A percentile compares a stretch with the other conserved stretches of the same genome.
These are phyloP conservation scores for Linepithema humile DNA, from an alignment of 1,140 invertebrate genomes.

Conservation along the genomic window DNA sequence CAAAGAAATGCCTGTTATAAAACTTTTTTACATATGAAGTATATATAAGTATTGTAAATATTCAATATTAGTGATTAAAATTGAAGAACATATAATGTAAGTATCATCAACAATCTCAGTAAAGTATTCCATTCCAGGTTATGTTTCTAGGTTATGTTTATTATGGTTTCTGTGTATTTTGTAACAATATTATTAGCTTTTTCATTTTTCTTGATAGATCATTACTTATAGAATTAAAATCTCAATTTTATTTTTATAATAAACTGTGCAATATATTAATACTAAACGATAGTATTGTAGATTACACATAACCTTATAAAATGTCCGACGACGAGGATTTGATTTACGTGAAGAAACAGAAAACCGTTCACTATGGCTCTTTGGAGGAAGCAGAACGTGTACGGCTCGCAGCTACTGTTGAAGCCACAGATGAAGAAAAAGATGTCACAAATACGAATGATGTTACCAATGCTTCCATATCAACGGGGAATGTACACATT, in stretches of 20 bases:
- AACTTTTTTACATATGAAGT: background rate
- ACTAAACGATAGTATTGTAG: background rate
- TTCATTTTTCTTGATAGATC: background rate
- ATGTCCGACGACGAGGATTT: constrained; percentile 97
- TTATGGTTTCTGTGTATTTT: background rate
- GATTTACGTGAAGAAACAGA: constrained; percentile 89
- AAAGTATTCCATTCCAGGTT: background rate
- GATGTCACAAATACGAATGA: constrained; percentile 78
- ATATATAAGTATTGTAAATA: background rate
- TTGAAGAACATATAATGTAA: background rate
- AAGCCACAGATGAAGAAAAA: constrained; percentile 84
- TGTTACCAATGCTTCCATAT: constrained; percentile 76
- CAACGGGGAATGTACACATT: constrained; percentile 87
- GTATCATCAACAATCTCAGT: background rate
- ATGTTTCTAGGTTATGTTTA: too few relatives aligned
- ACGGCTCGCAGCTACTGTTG: constrained; percentile 83
- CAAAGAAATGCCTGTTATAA: background rate
- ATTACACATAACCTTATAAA: background rate
- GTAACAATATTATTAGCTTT: background rate
- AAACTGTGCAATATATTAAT: background rate
- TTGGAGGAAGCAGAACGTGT: constrained; percentile 92
- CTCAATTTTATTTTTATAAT: background rate
- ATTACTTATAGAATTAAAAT: background rate
- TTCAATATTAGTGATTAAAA: background rate
- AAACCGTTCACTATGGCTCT: constrained; percentile 94